Evolutionary conservation across 2,797 vertebrate species (phyloP).

Genomic region (Anabas testudineus): DNA sequence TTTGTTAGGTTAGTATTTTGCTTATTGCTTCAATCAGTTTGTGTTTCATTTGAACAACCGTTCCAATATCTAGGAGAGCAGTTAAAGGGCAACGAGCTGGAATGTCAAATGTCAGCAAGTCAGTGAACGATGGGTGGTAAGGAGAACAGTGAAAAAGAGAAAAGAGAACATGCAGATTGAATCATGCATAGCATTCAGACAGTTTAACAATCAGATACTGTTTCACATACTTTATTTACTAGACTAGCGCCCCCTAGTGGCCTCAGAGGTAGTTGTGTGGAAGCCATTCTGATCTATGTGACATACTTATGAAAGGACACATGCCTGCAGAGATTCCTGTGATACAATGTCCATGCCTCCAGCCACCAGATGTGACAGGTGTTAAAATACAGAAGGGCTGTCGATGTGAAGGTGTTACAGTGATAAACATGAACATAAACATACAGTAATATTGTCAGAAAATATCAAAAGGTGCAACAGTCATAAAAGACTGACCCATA

Average conservation of each 20-base stretch:
- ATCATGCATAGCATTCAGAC: slow-evolving; percentile 83
- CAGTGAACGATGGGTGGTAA: slow-evolving; percentile 58
- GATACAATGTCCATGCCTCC: slow-evolving; percentile 61
- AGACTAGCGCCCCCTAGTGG: slow-evolving; percentile 77
- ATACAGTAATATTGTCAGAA: slow-evolving; percentile 51
- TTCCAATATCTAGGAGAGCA: slow-evolving; percentile 66
- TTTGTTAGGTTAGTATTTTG: slow-evolving; percentile 63
- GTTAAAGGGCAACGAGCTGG: slow-evolving; percentile 77
- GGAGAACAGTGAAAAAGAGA: slow-evolving; percentile 49
- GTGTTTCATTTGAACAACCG: slow-evolving; percentile 67
- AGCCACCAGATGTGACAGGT: slow-evolving; percentile 55
- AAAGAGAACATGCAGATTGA: slow-evolving; percentile 79
- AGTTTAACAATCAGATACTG: slow-evolving; percentile 62
- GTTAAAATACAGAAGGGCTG: slow-evolving; percentile 44
- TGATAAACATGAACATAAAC: slow-evolving; percentile 39
- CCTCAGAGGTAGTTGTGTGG: slow-evolving; percentile 83
- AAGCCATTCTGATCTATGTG: slow-evolving; percentile 72
- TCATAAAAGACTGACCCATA: slow-evolving; percentile 40
- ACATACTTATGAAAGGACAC: slow-evolving; percentile 73
- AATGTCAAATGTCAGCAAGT: slow-evolving; percentile 82
- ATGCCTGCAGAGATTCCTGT: slow-evolving; percentile 63
- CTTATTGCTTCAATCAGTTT: slow-evolving; percentile 81
- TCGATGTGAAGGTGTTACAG: slow-evolving; percentile 33
- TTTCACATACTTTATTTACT: slow-evolving; percentile 72
- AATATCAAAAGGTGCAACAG: slow-evolving; percentile 60